These are phyloP conservation scores for Threskiornis aethiopicus DNA, from an alignment of 2,797 vertebrate species.

Conservation along the genomic window DNA sequence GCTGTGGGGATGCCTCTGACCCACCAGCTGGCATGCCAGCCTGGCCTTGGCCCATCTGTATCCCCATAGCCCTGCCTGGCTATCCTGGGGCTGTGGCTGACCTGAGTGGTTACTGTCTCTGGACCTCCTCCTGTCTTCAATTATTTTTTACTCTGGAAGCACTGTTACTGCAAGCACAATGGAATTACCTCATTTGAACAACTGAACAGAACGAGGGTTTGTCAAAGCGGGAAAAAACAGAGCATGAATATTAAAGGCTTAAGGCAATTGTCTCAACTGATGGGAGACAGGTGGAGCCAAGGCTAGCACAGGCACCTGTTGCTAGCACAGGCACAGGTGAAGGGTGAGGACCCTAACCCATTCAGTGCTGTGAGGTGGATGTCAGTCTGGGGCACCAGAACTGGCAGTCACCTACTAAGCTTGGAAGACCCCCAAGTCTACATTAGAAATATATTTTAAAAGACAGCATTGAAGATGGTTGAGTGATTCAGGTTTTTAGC, in stretches of 20 bases:
- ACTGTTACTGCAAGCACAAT: neutral
- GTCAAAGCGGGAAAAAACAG: neutral
- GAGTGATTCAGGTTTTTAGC: neutral
- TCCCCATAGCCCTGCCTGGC: neutral
- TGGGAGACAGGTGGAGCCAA: neutral
- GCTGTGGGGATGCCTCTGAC: neutral
- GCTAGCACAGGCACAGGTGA: neutral
- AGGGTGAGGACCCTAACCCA: neutral
- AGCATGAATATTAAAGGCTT: neutral
- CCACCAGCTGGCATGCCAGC: neutral
- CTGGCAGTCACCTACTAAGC: neutral
- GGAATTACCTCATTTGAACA: neutral
- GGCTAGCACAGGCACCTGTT: neutral
- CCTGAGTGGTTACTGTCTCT: neutral
- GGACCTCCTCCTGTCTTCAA: neutral
- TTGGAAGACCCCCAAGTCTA: neutral
- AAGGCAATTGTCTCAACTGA: neutral
- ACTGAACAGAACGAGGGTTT: neutral
- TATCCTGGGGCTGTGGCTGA: neutral
- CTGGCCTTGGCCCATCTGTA: neutral
- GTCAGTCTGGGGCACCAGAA: neutral
- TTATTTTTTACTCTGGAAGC: neutral
- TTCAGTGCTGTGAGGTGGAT: neutral
- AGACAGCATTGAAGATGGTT: neutral
- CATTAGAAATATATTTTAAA: neutral